Percentiles rank a stretch among this genome's conserved stretches.
phyloP scores from a whole-genome alignment of 2,888 invertebrate genomes.

The Philereme transversata region DNA sequence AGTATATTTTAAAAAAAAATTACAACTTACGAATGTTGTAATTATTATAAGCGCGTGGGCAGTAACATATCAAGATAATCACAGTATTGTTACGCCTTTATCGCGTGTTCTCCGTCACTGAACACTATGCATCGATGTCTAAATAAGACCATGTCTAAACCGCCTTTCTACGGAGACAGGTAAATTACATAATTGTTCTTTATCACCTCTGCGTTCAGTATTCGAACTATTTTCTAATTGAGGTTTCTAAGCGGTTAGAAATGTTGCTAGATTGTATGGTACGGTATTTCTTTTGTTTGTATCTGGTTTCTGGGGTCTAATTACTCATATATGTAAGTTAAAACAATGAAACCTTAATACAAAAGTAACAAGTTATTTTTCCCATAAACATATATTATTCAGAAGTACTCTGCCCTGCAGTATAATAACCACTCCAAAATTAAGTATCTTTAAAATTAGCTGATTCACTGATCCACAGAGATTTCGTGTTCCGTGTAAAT shows the following conservation, averaged over 20 bases:
- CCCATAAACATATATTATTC: too few species aligned
- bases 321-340: too few species aligned
- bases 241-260: conserved; percentile 22
- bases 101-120: conserved; percentile 21
- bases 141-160: conserved; percentile 33
- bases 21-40: conserved; percentile 8
- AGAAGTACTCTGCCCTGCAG: too few species aligned
- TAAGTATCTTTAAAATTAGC: too few species aligned
- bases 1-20: not conserved
- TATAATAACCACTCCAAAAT: too few species aligned
- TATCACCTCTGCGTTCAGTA: conserved; percentile 17
- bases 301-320: too few species aligned
- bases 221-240: conserved; percentile 30
- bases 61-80: conserved; percentile 12
- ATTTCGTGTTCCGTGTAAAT: too few species aligned
- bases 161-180: conserved; percentile 38
- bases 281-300: conserved; percentile 20
- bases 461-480: too few species aligned
- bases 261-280: conserved; percentile 19
- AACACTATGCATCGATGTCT: conserved; percentile 33
- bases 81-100: conserved; percentile 8
- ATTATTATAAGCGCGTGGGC: conserved; percentile 8
- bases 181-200: conserved; percentile 43
- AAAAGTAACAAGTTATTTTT: too few species aligned
- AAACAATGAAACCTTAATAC: too few species aligned